Evolutionary conservation across 2,797 vertebrate species (phyloP).

Genomic region (Tokudaia muenninki): DNA sequence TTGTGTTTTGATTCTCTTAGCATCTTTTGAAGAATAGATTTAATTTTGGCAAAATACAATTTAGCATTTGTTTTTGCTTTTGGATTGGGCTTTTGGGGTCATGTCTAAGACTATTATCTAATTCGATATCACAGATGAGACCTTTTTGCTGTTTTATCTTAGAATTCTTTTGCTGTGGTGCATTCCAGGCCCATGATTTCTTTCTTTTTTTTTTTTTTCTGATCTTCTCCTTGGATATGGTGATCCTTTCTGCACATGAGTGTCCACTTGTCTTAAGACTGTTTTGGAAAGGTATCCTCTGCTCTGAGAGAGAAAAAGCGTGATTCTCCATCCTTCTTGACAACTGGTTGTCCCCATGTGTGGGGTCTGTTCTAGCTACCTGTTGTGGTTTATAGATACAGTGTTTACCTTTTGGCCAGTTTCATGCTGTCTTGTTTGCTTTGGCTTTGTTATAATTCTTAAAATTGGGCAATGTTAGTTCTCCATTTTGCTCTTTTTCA

Average conservation of each 20-base stretch:
- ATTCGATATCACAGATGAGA: background rate
- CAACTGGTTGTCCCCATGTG: background rate
- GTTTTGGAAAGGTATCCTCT: constrained; percentile 13
- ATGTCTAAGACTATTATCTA: constrained; percentile 50
- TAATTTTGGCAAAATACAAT: constrained; percentile 39
- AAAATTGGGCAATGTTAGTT: background rate
- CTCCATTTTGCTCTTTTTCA: background rate
- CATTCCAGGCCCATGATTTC: background rate
- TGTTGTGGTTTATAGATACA: constrained; percentile 1
- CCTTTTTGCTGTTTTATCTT: constrained; percentile 12
- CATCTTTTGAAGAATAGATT: constrained; percentile 38
- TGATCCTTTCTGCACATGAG: background rate
- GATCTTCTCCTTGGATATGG: background rate
- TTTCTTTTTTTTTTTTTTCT: background rate
- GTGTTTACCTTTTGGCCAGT: background rate
- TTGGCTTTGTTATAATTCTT: constrained; percentile 27
- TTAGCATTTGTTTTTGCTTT: background rate
- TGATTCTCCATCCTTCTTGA: background rate
- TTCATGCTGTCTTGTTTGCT: background rate
- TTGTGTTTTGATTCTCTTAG: constrained; percentile 47
- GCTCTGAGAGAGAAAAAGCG: background rate
- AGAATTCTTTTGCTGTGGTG: background rate
- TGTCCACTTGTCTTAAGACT: background rate
- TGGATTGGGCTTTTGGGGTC: background rate
- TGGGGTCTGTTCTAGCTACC: background rate